Evolutionary conservation across 2,113 vertebrate genomes (phyloP).

Genomic region (Cinclus mexicanus): DNA sequence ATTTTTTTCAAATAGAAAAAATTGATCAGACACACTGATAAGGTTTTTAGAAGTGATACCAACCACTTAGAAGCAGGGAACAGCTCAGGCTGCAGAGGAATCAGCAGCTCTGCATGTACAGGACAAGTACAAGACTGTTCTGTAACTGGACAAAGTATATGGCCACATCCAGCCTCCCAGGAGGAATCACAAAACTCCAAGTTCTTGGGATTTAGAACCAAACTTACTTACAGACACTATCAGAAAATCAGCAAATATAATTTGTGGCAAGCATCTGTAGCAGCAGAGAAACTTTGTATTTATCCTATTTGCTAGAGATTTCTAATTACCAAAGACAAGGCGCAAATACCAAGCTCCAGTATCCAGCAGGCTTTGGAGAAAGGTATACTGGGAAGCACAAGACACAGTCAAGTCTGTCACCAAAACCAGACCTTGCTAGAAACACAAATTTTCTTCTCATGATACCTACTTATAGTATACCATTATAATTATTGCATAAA

Average conservation of each 20-base stretch:
- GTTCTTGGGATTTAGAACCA: neutral
- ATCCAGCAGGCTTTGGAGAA: neutral
- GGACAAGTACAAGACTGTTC: conserved; percentile 55
- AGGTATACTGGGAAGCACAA: neutral
- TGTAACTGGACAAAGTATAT: conserved; percentile 73
- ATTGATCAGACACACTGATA: neutral
- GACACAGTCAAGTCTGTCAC: neutral
- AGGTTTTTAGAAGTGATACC: neutral
- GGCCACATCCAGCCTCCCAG: neutral
- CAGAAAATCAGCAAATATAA: neutral
- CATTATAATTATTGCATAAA: neutral
- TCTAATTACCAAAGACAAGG: neutral
- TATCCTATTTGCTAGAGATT: neutral
- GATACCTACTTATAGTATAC: neutral
- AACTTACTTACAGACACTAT: neutral
- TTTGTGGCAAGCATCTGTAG: neutral
- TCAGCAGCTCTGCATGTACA: conserved; percentile 56
- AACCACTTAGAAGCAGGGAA: conserved; percentile 61
- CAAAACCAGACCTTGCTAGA: neutral
- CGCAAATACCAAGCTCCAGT: neutral
- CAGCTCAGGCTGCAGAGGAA: conserved; percentile 71
- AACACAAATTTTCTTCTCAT: neutral
- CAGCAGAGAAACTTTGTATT: neutral
- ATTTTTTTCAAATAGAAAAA: neutral
- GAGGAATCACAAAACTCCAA: neutral